phyloP scores from a whole-genome alignment of 2,888 invertebrate species.

The Latrodectus hesperus region DNA sequence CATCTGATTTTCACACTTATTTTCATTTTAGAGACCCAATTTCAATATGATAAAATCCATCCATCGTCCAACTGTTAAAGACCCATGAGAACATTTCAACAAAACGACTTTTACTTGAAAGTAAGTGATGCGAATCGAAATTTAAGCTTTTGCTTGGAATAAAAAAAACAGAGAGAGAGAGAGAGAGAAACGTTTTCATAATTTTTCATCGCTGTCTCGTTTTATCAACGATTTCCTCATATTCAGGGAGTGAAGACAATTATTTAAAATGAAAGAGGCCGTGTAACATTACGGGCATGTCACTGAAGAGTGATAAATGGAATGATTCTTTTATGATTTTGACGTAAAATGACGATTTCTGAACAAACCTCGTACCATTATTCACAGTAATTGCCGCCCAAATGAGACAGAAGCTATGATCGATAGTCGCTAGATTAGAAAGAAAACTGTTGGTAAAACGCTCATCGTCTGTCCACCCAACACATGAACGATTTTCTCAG shows the following conservation, averaged over 20 bases:
- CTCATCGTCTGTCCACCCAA: slow-evolving; percentile 55
- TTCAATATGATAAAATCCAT: neutral
- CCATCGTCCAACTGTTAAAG: neutral
- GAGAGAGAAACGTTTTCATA: neutral
- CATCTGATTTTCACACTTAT: too few species aligned
- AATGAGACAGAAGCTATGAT: slow-evolving; percentile 50
- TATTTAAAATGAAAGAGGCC: slow-evolving; percentile 56
- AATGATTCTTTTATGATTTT: slow-evolving; percentile 47
- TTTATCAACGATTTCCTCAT: slow-evolving; percentile 43
- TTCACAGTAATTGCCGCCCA: slow-evolving; percentile 66
- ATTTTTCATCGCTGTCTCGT: slow-evolving; percentile 13
- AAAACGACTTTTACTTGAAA: slow-evolving; percentile 1
- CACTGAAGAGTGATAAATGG: slow-evolving; percentile 45
- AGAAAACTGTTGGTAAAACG: slow-evolving; percentile 47
- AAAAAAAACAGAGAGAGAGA: neutral
- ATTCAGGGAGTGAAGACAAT: slow-evolving; percentile 17
- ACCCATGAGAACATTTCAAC: neutral
- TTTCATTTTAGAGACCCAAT: too few species aligned
- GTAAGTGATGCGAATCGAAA: neutral
- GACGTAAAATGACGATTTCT: slow-evolving; percentile 47
- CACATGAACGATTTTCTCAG: slow-evolving; percentile 38
- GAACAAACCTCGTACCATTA: slow-evolving; percentile 36
- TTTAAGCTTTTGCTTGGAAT: neutral
- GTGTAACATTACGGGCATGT: slow-evolving; percentile 30
- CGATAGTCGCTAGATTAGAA: slow-evolving; percentile 35